Evolutionary conservation across 2,113 vertebrate genomes (phyloP).

Genomic region (Clupea harengus): DNA sequence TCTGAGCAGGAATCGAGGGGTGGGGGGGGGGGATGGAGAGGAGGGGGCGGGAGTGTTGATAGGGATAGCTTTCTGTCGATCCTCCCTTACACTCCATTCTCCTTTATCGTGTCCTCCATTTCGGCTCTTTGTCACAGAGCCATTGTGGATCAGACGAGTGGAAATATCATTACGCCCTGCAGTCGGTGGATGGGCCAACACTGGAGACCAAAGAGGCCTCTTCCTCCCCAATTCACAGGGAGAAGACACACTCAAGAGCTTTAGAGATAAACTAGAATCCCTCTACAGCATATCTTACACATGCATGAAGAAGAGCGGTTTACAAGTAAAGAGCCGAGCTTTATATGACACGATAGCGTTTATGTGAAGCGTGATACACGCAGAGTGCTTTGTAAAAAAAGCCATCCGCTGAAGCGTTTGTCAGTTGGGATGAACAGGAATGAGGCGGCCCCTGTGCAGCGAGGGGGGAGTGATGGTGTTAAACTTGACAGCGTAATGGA

Average conservation of each 20-base stretch:
- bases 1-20: not conserved
- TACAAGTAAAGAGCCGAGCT: not conserved
- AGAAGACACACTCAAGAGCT: not conserved
- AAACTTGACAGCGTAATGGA: not conserved
- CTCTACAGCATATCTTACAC: not conserved
- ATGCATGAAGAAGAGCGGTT: not conserved
- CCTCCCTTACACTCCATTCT: not conserved
- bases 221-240: not conserved
- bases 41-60: not conserved
- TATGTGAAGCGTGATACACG: not conserved
- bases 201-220: not conserved
- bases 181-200: not conserved
- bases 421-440: not conserved
- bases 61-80: not conserved
- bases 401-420: not conserved
- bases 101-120: not conserved
- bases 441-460: not conserved
- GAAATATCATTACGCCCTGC: conserved; percentile 28
- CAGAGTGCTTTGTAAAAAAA: not conserved
- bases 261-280: not conserved
- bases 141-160: conserved; percentile 26
- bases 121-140: not conserved
- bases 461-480: not conserved
- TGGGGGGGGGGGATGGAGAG: not conserved
- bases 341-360: not conserved